Conservation (phyloP, 2,888 invertebrate genomes). For the Lamproptera curius region DNA sequence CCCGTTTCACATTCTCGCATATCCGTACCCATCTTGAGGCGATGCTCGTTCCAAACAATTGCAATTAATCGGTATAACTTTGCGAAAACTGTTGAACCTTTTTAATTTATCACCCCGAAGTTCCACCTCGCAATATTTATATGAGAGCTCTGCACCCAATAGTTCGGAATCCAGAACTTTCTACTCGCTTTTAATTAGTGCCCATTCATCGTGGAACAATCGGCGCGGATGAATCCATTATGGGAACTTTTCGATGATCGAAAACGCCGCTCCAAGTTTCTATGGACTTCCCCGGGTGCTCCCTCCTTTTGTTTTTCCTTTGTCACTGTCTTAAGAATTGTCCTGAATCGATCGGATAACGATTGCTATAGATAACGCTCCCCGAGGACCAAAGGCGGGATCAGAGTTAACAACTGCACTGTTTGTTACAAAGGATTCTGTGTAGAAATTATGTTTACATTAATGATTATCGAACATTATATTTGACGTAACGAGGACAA, state of each 20-base stretch:
- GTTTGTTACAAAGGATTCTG: not conserved
- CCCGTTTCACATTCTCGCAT: no score
- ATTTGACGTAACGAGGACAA: no score
- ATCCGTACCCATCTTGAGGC: no score
- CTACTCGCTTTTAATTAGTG: conserved; percentile 78
- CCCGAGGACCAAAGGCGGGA: not conserved
- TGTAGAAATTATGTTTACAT: no score
- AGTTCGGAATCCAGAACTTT: conserved; percentile 69
- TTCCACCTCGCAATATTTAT: conserved; percentile 64
- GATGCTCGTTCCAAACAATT: no score
- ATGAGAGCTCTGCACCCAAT: conserved; percentile 51
- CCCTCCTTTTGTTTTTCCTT: conserved; percentile 15
- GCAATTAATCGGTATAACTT: no score
- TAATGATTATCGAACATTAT: no score
- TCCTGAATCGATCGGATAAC: conserved; percentile 13
- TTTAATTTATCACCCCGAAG: conserved; percentile 72
- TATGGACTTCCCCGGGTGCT: conserved; percentile 34
- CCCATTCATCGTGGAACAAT: conserved; percentile 77
- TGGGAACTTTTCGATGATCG: conserved; percentile 75
- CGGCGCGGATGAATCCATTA: conserved; percentile 74
- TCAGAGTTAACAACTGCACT: not conserved
- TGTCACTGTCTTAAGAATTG: conserved; percentile 6
- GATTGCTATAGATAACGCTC: conserved; percentile 13
- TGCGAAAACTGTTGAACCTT: no score
- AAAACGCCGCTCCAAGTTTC: conserved; percentile 72